A percentile compares a stretch with the other conserved stretches of the same genome.
Evolutionary conservation across 1,140 invertebrate species (phyloP).

Genomic region (Psilanteris sp.): DNA sequence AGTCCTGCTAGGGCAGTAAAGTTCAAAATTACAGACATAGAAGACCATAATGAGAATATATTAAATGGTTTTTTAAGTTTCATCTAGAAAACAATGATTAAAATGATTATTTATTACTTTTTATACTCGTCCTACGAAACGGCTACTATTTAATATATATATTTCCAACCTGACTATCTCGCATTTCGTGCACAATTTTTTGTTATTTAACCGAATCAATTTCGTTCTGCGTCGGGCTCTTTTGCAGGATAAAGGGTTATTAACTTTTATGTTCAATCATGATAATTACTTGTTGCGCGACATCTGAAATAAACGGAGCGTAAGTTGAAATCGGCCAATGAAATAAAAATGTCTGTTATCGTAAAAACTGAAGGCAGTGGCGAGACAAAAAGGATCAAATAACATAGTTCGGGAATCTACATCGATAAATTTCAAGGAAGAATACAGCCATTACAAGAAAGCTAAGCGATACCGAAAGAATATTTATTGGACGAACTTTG

Average conservation of each 20-base stretch:
- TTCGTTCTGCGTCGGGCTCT: too few relatives aligned
- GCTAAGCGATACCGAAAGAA: constrained; percentile 46
- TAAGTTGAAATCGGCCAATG: constrained; percentile 9
- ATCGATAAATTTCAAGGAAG: constrained; percentile 27
- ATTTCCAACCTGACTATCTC: too few relatives aligned
- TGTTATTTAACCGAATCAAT: not conserved
- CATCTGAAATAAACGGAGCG: constrained; percentile 3
- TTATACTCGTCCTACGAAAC: too few relatives aligned
- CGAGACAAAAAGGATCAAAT: constrained; percentile 35
- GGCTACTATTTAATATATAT: too few relatives aligned
- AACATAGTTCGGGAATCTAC: constrained; percentile 29
- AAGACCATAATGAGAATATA: too few relatives aligned
- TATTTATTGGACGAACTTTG: constrained; percentile 49
- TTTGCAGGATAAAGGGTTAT: not conserved
- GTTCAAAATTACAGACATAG: too few relatives aligned
- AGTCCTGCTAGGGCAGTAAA: too few relatives aligned
- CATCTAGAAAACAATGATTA: too few relatives aligned
- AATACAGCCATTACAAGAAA: constrained; percentile 47
- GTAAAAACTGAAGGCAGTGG: constrained; percentile 16
- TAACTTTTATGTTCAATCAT: constrained; percentile 4
- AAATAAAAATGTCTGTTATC: constrained; percentile 28
- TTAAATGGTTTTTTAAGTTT: too few relatives aligned
- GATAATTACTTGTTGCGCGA: constrained; percentile 15
- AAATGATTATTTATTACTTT: too few relatives aligned
- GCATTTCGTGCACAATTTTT: too few relatives aligned